These are phyloP conservation scores for Columbina picui DNA, from an alignment of 2,113 vertebrate species.

Conservation along the genomic window DNA sequence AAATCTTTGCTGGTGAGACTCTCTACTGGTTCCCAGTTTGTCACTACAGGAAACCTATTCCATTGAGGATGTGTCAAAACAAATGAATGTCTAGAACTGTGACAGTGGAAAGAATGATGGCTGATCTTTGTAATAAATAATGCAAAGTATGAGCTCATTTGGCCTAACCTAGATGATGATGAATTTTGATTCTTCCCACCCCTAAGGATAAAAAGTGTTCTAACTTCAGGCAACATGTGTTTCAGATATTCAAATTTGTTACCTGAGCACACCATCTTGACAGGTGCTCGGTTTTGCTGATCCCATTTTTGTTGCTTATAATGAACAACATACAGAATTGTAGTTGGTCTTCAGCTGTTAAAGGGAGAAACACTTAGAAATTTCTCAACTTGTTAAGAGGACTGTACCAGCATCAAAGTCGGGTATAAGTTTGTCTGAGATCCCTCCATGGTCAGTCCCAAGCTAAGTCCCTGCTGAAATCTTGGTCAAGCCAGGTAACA, in stretches of 20 bases:
- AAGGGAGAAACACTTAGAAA: neutral
- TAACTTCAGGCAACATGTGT: neutral
- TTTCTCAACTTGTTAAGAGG: neutral
- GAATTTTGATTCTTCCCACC: neutral
- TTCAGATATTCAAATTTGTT: neutral
- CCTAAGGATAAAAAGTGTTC: neutral
- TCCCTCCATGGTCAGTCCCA: neutral
- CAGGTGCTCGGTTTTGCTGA: neutral
- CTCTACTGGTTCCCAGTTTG: neutral
- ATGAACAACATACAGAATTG: neutral
- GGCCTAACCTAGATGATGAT: neutral
- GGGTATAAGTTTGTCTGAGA: neutral
- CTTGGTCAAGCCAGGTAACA: neutral
- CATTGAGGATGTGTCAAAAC: neutral
- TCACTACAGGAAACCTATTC: neutral
- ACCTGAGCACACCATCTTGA: neutral
- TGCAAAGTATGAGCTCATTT: conserved; percentile 1
- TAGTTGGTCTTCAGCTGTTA: neutral
- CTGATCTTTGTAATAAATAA: neutral
- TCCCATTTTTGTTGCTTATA: neutral
- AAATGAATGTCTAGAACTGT: neutral
- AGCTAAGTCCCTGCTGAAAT: neutral
- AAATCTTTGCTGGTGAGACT: neutral
- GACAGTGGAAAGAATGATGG: neutral
- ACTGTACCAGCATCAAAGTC: neutral